phyloP scores from a whole-genome alignment of 2,113 vertebrate genomes.

The Orthonyx spaldingii region DNA sequence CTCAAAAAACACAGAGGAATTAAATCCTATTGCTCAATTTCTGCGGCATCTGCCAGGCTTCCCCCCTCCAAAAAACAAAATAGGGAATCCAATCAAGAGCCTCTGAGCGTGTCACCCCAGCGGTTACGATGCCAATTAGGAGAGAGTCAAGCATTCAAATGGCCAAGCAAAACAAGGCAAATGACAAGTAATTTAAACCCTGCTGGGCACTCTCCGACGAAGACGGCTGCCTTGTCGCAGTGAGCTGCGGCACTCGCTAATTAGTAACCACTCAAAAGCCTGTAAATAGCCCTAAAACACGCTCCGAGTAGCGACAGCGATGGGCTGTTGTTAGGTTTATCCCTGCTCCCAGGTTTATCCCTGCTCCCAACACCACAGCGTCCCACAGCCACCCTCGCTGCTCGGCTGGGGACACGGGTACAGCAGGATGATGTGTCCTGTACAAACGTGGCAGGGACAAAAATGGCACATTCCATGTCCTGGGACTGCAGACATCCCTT shows the following conservation, averaged over 20 bases:
- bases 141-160: slow-evolving; percentile 49
- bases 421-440: fast-evolving
- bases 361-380: background rate
- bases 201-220: slow-evolving; percentile 14
- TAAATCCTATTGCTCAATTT: background rate
- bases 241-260: slow-evolving; percentile 16
- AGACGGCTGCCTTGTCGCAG: background rate
- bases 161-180: slow-evolving; percentile 57
- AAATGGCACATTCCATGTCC: fast-evolving
- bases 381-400: background rate
- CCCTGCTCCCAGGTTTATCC: background rate
- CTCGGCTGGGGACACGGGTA: background rate
- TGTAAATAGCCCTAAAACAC: background rate
- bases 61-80: background rate
- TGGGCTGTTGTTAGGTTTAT: fast-evolving
- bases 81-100: slow-evolving; percentile 17
- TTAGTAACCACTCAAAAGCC: slow-evolving; percentile 9
- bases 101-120: slow-evolving; percentile 21
- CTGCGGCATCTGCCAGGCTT: background rate
- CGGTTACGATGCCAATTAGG: slow-evolving; percentile 35
- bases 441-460: fast-evolving
- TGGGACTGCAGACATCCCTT: background rate
- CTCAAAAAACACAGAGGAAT: background rate
- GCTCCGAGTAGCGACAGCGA: background rate
- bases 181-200: slow-evolving; percentile 57